Evolutionary conservation across 2,113 vertebrate species (phyloP), one percentile per base, ranked within the genome.

Genomic region (Hiodon alosoides): DNA sequence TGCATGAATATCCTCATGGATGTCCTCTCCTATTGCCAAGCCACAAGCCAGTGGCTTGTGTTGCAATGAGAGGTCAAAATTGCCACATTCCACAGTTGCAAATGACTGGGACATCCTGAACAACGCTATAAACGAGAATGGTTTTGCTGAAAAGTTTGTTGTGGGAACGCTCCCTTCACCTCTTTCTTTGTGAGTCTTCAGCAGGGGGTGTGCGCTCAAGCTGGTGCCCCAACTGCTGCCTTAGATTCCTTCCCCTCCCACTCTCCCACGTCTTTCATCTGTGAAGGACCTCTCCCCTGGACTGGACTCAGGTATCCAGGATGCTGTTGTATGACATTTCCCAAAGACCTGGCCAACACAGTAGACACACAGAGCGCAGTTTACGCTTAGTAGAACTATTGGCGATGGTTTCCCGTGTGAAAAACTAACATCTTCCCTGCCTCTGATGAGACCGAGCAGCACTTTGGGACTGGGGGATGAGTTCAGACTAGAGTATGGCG

Each of bases 131-230:
- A 11, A 71, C 17, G 48, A 59, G 14, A 59, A 14, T 58, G 16
- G 31, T 71, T 7, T 71, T 10, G 47, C 69, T 71, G 17, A 4
- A 5, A 57, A 31, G 9, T 71, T 58, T 71, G 69, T 48, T 71
- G 55, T 54, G 54, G 10, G 6, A 71, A 47, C 14, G 5, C 31
- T 46, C 13, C 51, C 6, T 13, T 71, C 13, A 14, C 55, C 58
- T 71, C 59, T 13, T 8, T 9, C 7, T 67, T 67, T 46, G 31
- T 47, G 53, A 71, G 5, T 10, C 10, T 5, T 5, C 69, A 71
- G 69, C 69, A 59, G 69, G 69, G 55, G 69, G 16, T 71, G 54
- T 71, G 69, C 59, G 31, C 48, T 59, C 69, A 69, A 54, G 48
- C 67, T 69, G 67, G 50, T 69, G 50, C 54, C 54, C 14, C 31